phyloP scores from a whole-genome alignment of 2,797 vertebrate genomes.

The Micromesistius poutassou region DNA sequence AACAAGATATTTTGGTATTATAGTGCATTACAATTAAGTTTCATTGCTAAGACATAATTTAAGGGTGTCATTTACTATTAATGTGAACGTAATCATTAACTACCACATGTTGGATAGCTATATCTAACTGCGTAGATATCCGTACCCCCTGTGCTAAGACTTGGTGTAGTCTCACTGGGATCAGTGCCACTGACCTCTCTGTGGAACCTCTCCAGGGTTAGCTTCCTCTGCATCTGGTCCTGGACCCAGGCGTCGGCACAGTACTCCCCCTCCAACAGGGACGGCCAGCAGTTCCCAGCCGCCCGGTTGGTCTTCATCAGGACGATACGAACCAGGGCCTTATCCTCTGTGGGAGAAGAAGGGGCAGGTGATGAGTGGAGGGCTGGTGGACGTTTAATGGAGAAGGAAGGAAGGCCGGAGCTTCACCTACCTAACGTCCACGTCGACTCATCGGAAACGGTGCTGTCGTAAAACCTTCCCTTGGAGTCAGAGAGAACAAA shows the following conservation, averaged over 20 bases:
- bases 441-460: constrained; percentile 88
- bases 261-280: constrained; percentile 91
- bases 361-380: not conserved
- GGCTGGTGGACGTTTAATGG: not conserved
- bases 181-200: constrained; percentile 79
- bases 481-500: constrained; percentile 42
- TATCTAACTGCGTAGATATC: too few species aligned
- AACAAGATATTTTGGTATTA: too few species aligned
- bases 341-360: constrained; percentile 82
- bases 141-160: too few species aligned
- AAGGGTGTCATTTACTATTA: too few species aligned
- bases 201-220: constrained; percentile 94
- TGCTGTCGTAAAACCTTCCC: constrained; percentile 89
- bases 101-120: too few species aligned
- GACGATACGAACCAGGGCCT: constrained; percentile 87
- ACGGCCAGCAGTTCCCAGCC: constrained; percentile 94
- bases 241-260: constrained; percentile 91
- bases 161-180: too few species aligned
- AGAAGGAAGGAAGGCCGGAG: not conserved
- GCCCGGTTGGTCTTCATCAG: constrained; percentile 93
- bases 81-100: too few species aligned
- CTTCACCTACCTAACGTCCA: constrained; percentile 88
- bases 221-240: constrained; percentile 98
- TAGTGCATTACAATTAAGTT: too few species aligned
- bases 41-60: too few species aligned